Percentiles rank a stretch among this genome's conserved stretches.
Evolutionary conservation across 2,888 invertebrate species (phyloP).

Genomic region (Xestobium rufovillosum): DNA sequence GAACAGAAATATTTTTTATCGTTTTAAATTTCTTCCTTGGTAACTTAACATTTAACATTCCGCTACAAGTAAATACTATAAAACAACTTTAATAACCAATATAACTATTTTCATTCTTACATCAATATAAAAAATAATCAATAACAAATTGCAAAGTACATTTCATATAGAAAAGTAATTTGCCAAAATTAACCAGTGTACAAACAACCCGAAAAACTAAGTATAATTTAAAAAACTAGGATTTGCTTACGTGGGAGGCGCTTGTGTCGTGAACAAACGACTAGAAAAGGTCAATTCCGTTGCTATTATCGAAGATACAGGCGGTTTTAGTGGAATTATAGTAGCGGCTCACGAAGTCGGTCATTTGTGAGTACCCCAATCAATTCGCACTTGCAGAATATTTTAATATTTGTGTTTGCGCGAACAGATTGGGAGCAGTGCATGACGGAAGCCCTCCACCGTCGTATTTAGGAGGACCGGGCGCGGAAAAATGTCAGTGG

Average conservation of each 20-base stretch:
- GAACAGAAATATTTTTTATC: too few relatives aligned
- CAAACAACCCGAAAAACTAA: too few relatives aligned
- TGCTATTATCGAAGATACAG: constrained; percentile 93
- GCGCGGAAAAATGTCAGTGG: constrained; percentile 91
- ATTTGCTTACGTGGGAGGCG: constrained; percentile 93
- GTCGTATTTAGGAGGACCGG: constrained; percentile 88
- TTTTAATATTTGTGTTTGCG: not conserved
- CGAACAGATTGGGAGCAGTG: constrained; percentile 79
- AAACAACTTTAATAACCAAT: too few relatives aligned
- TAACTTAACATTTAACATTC: too few relatives aligned
- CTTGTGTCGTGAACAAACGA: constrained; percentile 91
- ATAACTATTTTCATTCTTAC: too few relatives aligned
- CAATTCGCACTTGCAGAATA: not conserved
- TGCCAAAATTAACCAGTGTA: too few relatives aligned
- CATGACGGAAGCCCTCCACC: constrained; percentile 94
- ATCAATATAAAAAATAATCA: too few relatives aligned
- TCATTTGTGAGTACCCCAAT: constrained; percentile 71
- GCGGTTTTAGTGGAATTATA: constrained; percentile 93
- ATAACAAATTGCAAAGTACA: too few relatives aligned
- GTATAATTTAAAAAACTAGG: too few relatives aligned
- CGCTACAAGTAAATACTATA: too few relatives aligned
- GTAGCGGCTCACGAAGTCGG: constrained; percentile 96
- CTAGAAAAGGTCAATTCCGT: constrained; percentile 94
- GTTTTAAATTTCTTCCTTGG: too few relatives aligned
- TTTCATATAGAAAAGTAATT: too few relatives aligned